Evolutionary conservation across 2,797 vertebrate species (phyloP).

Genomic region (Acanthurus leucopareius): DNA sequence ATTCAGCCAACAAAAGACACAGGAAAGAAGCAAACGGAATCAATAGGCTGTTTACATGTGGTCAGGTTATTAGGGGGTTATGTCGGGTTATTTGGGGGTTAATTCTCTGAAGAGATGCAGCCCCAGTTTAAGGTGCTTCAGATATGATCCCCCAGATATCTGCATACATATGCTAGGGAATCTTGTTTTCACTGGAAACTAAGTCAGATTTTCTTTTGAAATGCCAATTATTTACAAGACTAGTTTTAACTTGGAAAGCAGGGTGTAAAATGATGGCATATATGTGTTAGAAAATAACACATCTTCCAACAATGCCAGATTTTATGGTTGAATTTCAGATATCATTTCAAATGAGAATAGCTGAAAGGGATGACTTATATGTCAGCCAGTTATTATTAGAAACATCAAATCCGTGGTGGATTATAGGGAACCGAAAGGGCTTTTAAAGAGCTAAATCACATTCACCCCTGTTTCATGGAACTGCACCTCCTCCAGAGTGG

Average conservation of each 20-base stretch:
- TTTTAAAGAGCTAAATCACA: constrained; percentile 52
- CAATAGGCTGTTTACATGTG: constrained; percentile 79
- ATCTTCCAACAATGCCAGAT: constrained; percentile 13
- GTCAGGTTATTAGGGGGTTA: constrained; percentile 91
- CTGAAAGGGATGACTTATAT: not conserved
- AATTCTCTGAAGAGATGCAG: constrained; percentile 88
- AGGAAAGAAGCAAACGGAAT: constrained; percentile 77
- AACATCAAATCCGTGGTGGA: constrained; percentile 12
- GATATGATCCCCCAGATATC: constrained; percentile 50
- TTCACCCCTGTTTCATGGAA: constrained; percentile 72
- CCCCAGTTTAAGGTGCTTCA: constrained; percentile 74
- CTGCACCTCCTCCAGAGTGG: constrained; percentile 90
- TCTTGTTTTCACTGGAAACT: not conserved
- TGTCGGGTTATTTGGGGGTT: constrained; percentile 89
- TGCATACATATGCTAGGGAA: constrained; percentile 8
- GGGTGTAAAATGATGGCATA: not conserved
- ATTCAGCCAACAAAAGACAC: constrained; percentile 84
- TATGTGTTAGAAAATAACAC: not conserved
- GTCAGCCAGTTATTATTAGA: constrained; percentile 26
- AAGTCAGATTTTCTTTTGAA: not conserved
- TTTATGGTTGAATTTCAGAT: constrained; percentile 21
- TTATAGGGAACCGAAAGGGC: constrained; percentile 37
- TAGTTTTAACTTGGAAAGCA: not conserved
- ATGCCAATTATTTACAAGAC: constrained; percentile 16
- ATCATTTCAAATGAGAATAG: not conserved